phyloP scores from a whole-genome alignment of 2,797 vertebrate genomes.

The Leptatherina wallacei region DNA sequence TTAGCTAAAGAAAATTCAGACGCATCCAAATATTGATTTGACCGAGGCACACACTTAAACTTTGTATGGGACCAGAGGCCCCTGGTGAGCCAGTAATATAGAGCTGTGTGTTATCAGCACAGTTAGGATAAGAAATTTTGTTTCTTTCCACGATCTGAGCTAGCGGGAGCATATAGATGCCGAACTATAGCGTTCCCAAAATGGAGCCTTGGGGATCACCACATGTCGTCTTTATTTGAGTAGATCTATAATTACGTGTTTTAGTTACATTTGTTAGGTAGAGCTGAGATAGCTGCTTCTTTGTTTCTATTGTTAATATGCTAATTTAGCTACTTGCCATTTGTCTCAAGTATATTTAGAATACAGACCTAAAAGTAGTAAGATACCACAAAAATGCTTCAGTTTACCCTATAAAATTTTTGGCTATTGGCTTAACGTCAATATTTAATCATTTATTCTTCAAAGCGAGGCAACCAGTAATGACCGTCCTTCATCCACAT shows the following conservation, averaged over 20 bases:
- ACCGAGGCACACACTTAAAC: no score
- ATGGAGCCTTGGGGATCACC: no score
- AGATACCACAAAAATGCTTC: not conserved
- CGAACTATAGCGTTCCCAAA: no score
- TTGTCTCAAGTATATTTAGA: not conserved
- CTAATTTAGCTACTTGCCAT: not conserved
- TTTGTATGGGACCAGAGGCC: no score
- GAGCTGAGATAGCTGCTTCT: not conserved
- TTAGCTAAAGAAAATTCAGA: no score
- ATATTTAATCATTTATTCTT: not conserved
- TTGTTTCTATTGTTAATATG: not conserved
- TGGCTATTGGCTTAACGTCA: not conserved
- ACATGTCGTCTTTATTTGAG: no score
- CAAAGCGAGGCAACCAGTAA: not conserved
- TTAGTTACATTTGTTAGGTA: not conserved
- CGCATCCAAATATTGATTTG: no score
- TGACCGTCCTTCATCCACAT: not conserved
- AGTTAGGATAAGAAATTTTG: no score
- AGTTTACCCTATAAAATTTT: not conserved
- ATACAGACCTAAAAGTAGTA: not conserved
- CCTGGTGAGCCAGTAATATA: no score
- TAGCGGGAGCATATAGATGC: no score
- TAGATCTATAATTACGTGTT: not conserved
- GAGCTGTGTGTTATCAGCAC: no score
- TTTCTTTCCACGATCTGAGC: no score